A percentile compares a stretch with the other conserved stretches of the same genome.
These are phyloP conservation scores for Diploscapter pachys DNA, from an alignment of 1,140 invertebrate genomes.

Conservation along the genomic window DNA sequence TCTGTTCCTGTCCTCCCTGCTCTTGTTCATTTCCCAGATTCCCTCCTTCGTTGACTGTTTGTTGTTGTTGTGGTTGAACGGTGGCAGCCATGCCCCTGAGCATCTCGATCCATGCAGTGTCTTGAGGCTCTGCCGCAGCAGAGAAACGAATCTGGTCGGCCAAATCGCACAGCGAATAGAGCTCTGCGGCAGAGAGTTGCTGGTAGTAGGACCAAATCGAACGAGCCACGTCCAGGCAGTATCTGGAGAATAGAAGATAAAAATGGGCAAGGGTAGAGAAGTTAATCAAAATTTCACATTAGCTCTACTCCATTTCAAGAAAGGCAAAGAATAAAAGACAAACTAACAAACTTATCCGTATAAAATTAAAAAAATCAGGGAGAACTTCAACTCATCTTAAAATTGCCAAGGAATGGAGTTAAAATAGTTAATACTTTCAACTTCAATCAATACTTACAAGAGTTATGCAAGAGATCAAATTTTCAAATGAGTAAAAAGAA, in stretches of 20 bases:
- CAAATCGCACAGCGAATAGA: background rate
- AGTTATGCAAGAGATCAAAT: too few species aligned
- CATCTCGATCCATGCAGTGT: conserved; percentile 18
- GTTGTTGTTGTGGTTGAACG: background rate
- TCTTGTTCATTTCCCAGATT: background rate
- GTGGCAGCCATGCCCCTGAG: conserved; percentile 7
- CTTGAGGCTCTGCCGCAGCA: conserved; percentile 11
- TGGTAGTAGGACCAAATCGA: background rate
- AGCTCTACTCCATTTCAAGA: too few species aligned
- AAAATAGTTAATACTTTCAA: too few species aligned
- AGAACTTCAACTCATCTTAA: too few species aligned
- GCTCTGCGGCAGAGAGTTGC: background rate
- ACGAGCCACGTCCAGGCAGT: background rate
- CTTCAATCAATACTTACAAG: too few species aligned
- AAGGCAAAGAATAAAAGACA: too few species aligned
- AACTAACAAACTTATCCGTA: too few species aligned
- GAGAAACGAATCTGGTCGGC: conserved; percentile 10
- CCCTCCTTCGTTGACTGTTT: background rate
- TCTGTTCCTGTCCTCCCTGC: background rate
- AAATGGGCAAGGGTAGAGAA: too few species aligned
- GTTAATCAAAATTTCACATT: too few species aligned
- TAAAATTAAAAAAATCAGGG: too few species aligned
- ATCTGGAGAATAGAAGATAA: background rate
- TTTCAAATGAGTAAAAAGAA: too few species aligned
- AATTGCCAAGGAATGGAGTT: too few species aligned